Base-by-base conservation (phyloP, 2,113 vertebrate species). In the Chamaetylas fuelleborni region DNA sequence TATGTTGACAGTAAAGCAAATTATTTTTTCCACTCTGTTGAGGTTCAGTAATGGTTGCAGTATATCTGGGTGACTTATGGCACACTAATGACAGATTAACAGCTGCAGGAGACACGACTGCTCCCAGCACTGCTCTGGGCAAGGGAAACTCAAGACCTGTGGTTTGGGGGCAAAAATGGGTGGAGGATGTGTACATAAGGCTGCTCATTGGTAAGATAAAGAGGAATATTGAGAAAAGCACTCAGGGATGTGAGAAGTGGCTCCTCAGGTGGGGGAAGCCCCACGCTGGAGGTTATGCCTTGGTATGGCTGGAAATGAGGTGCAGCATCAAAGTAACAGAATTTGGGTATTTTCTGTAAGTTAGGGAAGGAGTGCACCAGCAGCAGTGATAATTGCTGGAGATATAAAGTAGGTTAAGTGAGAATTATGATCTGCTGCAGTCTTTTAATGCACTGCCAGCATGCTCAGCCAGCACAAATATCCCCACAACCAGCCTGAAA, bases 1-100 rank as follows among this genome's bases (percentile, higher is more conserved):
- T 96, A 95, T 94, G 72, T 83, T 97, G 97, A 97, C 94, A 94
- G 95, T 90, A 97, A 97, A 97, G 96, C 92, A 97, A 97, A 96
- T 95, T 8, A 86, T 96, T 97, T 96, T 97, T 96, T 93, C 95
- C 93, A 93, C 91, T 95, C 94, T 93, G 96, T 81, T 96, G 96
- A 94, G 90, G 86, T 93, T 96, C 95, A 92, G 76, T 95, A 95
- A 95, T 84, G 81, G 93, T 72, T 91, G 93, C 90, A 67, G 74
- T 95, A 70, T 95, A 96, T 97, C 95, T 97, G 88, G 86, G 65
- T 96, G 97, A 97, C 61, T 97, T 97, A 97, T 60, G 93, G 93
- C 64, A 71, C 7, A 1, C 92, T 90, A 81, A 94, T 94, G 97
- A 80, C 95, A 97, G 94, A 97, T 96, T 93, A 93, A 94, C 70